Conservation (phyloP, 2,113 vertebrate species). For the Petaurus breviceps region DNA sequence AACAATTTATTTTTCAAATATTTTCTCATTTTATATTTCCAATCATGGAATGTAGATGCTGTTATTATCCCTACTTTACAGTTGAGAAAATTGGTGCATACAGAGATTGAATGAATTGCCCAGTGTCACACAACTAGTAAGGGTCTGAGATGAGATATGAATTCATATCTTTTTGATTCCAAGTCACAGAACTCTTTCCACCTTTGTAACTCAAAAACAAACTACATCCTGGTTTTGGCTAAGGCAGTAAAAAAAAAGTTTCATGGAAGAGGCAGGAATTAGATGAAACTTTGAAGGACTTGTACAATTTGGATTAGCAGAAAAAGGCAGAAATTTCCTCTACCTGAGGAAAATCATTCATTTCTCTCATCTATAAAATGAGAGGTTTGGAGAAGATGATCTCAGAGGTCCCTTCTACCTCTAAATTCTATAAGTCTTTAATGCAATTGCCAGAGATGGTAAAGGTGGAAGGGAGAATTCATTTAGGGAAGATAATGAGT, state of each 20-base stretch:
- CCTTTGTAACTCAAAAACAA: not conserved
- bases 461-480: not conserved
- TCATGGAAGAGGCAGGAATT: not conserved
- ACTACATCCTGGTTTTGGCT: not conserved
- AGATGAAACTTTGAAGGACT: not conserved
- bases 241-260: not conserved
- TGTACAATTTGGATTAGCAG: not conserved
- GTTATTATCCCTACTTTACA: not conserved
- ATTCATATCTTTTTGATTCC: not conserved
- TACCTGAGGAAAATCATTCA: not conserved
- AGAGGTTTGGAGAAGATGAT: not conserved
- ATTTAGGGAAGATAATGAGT: not conserved
- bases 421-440: not conserved
- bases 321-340: not conserved
- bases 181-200: not conserved
- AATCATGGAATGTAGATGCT: not conserved
- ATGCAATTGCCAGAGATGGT: not conserved
- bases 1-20: not conserved
- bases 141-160: not conserved
- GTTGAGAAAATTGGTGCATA: not conserved
- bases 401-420: not conserved
- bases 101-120: not conserved
- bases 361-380: not conserved
- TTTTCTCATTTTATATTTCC: not conserved
- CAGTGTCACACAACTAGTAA: not conserved